Percentiles rank a stretch among this genome's conserved stretches.
phyloP scores from a whole-genome alignment of 2,888 invertebrate species.

The Chrysolina oricalcia region DNA sequence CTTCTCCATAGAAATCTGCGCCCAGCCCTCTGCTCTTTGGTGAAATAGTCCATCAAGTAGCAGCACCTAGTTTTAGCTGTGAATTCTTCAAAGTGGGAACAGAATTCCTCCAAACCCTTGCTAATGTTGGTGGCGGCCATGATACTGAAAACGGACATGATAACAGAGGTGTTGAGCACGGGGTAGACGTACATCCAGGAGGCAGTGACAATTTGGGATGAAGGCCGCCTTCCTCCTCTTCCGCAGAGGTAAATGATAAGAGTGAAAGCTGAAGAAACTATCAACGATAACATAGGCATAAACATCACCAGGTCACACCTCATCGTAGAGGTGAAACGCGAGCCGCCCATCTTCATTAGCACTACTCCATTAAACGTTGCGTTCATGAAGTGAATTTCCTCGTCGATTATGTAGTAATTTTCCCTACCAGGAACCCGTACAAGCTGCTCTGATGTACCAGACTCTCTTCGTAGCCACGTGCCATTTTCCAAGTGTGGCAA shows the following conservation, averaged over 20 bases:
- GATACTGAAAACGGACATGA: constrained; percentile 52
- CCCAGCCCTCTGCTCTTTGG: constrained; percentile 53
- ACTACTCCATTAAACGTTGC: constrained; percentile 34
- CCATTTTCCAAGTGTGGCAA: background rate
- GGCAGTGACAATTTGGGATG: constrained; percentile 56
- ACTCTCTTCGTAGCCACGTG: no score
- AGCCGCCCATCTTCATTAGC: constrained; percentile 30
- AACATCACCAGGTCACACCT: constrained; percentile 61
- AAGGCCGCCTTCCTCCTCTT: constrained; percentile 56
- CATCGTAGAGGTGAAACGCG: constrained; percentile 31
- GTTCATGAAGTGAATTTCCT: constrained; percentile 39
- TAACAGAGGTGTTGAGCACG: constrained; percentile 49
- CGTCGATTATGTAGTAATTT: constrained; percentile 33
- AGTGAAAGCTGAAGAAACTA: constrained; percentile 58
- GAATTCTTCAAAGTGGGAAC: constrained; percentile 57
- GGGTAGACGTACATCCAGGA: constrained; percentile 63
- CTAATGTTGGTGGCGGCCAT: constrained; percentile 42
- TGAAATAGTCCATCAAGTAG: constrained; percentile 58
- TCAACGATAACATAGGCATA: constrained; percentile 58
- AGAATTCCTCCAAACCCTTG: constrained; percentile 59
- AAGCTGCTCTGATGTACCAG: background rate
- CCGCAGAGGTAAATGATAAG: constrained; percentile 45
- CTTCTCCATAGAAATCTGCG: constrained; percentile 39
- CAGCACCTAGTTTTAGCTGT: constrained; percentile 57
- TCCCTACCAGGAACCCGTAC: background rate